phyloP scores from a whole-genome alignment of 2,888 invertebrate genomes.

The Notodonta dromedarius region DNA sequence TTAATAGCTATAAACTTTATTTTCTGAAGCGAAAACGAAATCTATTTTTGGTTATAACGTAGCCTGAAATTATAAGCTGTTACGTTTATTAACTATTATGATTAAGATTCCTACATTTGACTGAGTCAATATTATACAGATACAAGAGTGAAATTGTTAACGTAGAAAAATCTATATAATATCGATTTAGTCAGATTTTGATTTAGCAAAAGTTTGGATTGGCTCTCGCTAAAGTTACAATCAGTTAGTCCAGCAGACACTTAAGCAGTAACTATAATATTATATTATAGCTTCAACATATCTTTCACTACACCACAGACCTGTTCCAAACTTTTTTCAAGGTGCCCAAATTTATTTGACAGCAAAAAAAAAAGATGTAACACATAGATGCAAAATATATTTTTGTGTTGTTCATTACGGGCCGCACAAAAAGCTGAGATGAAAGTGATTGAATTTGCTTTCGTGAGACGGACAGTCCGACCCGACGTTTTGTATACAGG shows the following conservation, averaged over 20 bases:
- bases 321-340: constrained; percentile 44
- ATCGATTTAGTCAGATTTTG: no score
- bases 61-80: no score
- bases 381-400: constrained; percentile 78
- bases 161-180: no score
- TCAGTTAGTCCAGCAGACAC: no score
- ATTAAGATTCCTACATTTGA: no score
- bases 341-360: constrained; percentile 60
- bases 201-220: no score
- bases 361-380: constrained; percentile 72
- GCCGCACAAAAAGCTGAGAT: constrained; percentile 63
- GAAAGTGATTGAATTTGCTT: constrained; percentile 80
- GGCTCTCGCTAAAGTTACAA: no score
- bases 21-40: background rate
- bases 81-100: no score
- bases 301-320: constrained; percentile 42
- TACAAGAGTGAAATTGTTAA: no score
- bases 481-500: constrained; percentile 19
- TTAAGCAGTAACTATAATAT: no score
- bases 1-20: constrained; percentile 28
- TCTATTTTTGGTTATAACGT: no score
- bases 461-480: constrained; percentile 46
- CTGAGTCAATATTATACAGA: no score
- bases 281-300: constrained; percentile 13
- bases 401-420: constrained; percentile 72